phyloP scores from a whole-genome alignment of 23 tunicate species.

The Styela clava region DNA sequence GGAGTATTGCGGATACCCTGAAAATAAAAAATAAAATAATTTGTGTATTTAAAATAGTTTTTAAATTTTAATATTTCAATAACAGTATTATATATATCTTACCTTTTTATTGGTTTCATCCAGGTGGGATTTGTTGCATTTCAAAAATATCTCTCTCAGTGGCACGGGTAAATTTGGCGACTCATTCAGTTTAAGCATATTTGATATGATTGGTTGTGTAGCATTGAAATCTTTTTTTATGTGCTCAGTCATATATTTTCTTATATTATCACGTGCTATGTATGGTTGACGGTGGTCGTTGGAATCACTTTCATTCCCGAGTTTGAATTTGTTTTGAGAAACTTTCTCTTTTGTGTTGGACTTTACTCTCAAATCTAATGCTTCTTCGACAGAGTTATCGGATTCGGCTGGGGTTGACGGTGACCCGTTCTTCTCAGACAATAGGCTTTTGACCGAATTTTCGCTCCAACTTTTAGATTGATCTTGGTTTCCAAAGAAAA shows the following conservation, averaged over 20 bases:
- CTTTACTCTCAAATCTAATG: conserved; percentile 12
- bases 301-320: neutral
- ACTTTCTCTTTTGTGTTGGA: conserved; percentile 2
- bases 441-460: neutral
- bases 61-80: no score
- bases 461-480: neutral
- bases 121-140: neutral
- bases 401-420: neutral
- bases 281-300: neutral
- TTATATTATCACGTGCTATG: neutral
- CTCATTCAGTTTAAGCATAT: neutral
- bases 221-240: no score
- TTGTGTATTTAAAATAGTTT: neutral
- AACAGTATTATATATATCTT: no score
- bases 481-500: neutral
- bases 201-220: neutral
- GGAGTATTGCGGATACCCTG: neutral
- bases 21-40: no score
- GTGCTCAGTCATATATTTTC: no score
- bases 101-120: neutral
- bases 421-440: neutral
- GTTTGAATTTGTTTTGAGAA: neutral
- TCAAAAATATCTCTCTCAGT: neutral
- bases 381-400: neutral
- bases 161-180: neutral